These are phyloP conservation scores for Drosophila mulleri DNA, from an alignment of 2,888 invertebrate species.

Conservation along the genomic window DNA sequence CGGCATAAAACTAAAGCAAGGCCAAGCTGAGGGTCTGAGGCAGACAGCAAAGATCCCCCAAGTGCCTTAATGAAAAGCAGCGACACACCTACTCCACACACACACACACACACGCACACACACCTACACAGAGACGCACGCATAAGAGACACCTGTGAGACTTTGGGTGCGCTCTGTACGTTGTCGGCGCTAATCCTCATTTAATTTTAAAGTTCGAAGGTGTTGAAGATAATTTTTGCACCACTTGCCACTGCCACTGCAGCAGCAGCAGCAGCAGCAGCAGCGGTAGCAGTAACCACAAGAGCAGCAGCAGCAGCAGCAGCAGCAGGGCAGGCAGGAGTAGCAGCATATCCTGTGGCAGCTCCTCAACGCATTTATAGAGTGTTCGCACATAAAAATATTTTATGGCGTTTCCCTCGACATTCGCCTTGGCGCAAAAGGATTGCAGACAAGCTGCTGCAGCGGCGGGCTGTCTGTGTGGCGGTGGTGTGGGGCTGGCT, in stretches of 20 bases:
- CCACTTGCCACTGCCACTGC: constrained; percentile 64
- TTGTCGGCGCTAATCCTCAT: constrained; percentile 84
- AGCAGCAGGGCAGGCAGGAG: too few relatives aligned
- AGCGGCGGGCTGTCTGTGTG: background rate
- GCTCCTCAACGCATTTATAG: constrained; percentile 70
- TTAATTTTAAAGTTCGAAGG: constrained; percentile 85
- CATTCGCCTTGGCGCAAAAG: constrained; percentile 62
- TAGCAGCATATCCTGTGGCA: constrained; percentile 28
- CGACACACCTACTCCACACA: constrained; percentile 25
- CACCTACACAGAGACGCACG: constrained; percentile 12
- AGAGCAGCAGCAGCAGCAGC: constrained; percentile 34
- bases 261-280: constrained; percentile 15
- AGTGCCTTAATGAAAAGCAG: constrained; percentile 78
- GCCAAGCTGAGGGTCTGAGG: constrained; percentile 19
- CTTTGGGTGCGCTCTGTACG: constrained; percentile 46
- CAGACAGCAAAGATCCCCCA: constrained; percentile 71
- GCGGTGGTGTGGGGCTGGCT: constrained; percentile 4
- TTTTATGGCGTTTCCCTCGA: constrained; percentile 78
- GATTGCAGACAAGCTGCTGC: constrained; percentile 69
- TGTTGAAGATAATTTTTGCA: constrained; percentile 84
- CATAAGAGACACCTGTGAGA: constrained; percentile 31
- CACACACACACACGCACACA: constrained; percentile 26
- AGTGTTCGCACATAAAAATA: constrained; percentile 82
- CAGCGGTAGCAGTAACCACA: constrained; percentile 25
- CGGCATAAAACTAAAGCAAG: constrained; percentile 58